A percentile compares a stretch with the other conserved stretches of the same genome.
Conservation (phyloP, 2,888 invertebrate genomes). For the Synanthedon andrenaeformis region DNA sequence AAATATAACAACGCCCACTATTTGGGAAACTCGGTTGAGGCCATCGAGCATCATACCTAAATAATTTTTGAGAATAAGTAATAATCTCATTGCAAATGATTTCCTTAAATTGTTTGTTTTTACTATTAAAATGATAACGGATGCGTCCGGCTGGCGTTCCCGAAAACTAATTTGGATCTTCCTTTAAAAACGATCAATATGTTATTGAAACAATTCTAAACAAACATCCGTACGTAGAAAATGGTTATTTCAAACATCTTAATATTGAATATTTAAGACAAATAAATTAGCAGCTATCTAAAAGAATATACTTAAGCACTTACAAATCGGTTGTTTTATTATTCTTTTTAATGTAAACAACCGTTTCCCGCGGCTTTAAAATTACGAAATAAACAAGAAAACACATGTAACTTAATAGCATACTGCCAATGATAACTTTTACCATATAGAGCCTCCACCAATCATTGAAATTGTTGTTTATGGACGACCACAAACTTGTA, state of each 20-base stretch:
- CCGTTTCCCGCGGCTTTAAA: constrained; percentile 73
- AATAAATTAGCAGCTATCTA: no score
- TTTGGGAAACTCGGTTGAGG: no score
- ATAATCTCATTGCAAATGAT: background rate
- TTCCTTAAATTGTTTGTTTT: constrained; percentile 21
- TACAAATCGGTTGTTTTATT: background rate
- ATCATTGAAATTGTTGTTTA: constrained; percentile 64
- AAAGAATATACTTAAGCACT: no score
- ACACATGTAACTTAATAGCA: constrained; percentile 70
- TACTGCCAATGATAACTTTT: constrained; percentile 71
- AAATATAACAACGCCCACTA: no score
- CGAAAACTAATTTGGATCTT: background rate
- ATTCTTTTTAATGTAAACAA: constrained; percentile 39
- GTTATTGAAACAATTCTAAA: no score
- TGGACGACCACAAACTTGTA: constrained; percentile 74
- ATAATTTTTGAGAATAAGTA: no score
- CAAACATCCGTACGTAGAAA: no score
- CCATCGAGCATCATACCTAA: no score
- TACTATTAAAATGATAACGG: constrained; percentile 14
- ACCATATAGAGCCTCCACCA: constrained; percentile 81
- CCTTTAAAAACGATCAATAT: background rate
- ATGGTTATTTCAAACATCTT: no score
- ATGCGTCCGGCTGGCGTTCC: constrained; percentile 23
- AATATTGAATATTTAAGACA: no score
- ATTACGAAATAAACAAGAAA: constrained; percentile 74